Percentiles rank a stretch among this genome's conserved stretches.
phyloP scores from a whole-genome alignment of 2,113 vertebrate genomes.

The Callocephalon fimbriatum region DNA sequence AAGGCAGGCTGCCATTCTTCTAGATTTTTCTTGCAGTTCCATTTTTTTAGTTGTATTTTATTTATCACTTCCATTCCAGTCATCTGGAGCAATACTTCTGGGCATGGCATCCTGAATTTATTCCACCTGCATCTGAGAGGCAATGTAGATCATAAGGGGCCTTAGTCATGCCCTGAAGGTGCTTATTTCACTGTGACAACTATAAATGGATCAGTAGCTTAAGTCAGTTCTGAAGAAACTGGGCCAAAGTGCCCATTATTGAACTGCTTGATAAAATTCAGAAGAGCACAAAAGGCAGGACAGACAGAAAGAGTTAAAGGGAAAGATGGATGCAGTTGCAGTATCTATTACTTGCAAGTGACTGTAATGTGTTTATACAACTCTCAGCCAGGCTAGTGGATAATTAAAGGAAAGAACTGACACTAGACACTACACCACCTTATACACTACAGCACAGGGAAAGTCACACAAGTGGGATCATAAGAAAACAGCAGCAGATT shows the following conservation, averaged over 20 bases:
- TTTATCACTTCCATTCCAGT: not conserved
- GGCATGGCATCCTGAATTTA: not conserved
- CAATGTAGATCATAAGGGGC: not conserved
- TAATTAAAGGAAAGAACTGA: conserved; percentile 44
- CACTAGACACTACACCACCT: not conserved
- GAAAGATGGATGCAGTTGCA: conserved; percentile 33
- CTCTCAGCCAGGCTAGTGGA: not conserved
- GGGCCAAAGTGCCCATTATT: not conserved
- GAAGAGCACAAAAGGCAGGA: not conserved
- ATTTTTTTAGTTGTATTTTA: not conserved
- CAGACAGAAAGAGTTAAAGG: conserved; percentile 27
- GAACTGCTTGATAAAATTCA: not conserved
- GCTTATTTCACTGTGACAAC: not conserved
- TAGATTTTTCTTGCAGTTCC: not conserved
- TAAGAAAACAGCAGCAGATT: conserved; percentile 13
- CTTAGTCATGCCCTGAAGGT: not conserved
- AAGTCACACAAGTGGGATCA: not conserved
- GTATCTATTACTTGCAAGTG: conserved; percentile 52
- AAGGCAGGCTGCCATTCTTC: not conserved
- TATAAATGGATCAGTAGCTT: not conserved
- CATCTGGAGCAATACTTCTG: not conserved
- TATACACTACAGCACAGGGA: not conserved
- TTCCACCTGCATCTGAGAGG: not conserved
- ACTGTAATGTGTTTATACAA: conserved; percentile 51
- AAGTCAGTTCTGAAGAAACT: not conserved